A percentile compares a stretch with the other conserved stretches of the same genome.
Evolutionary conservation across 2,113 vertebrate species (phyloP).

Genomic region (Addax nasomaculatus): DNA sequence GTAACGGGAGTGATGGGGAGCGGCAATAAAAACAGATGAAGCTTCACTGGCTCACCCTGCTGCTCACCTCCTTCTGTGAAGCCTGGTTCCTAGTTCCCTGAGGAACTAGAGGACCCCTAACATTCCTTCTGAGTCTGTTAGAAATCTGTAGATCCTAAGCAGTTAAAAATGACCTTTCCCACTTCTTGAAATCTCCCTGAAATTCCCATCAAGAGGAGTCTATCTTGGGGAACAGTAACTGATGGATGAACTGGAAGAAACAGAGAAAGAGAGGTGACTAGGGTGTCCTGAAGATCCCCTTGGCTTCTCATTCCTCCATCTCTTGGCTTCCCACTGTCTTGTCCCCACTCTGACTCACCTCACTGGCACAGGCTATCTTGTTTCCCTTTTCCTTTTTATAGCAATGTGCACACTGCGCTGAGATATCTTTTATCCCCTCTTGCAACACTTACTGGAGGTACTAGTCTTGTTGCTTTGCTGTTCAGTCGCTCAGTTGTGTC

Average conservation of each 20-base stretch:
- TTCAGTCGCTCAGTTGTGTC: neutral
- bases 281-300: neutral
- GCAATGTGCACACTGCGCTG: fast-evolving
- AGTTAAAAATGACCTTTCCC: neutral
- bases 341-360: too few relatives aligned
- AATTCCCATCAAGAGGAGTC: neutral
- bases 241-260: neutral
- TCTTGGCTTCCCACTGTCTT: neutral
- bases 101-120: neutral
- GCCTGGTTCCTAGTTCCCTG: neutral
- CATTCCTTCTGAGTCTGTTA: neutral
- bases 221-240: neutral
- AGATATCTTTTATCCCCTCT: neutral
- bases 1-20: neutral
- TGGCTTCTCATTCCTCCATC: fast-evolving
- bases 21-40: neutral
- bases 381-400: neutral
- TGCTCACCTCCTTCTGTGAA: neutral
- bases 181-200: slow-evolving; percentile 4
- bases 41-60: neutral
- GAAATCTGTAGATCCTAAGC: neutral
- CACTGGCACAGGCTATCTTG: neutral
- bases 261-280: neutral
- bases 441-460: neutral
- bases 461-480: neutral